A percentile compares a stretch with the other conserved stretches of the same genome.
Evolutionary conservation across 1,140 invertebrate species (phyloP).

Genomic region (Temnothorax nylanderi): DNA sequence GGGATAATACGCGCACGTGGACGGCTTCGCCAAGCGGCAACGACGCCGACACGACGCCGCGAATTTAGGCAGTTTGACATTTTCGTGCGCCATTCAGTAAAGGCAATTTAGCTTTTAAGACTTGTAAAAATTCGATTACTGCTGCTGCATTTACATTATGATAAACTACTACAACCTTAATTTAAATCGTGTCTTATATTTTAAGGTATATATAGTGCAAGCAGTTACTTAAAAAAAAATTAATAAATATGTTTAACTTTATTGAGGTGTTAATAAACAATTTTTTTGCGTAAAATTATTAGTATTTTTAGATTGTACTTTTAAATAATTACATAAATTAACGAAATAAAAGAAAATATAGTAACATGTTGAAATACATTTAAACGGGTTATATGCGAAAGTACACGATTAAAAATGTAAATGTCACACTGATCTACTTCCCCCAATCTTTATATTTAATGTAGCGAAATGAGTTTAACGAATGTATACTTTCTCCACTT

Average conservation of each 20-base stretch:
- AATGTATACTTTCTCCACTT: neutral
- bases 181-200: neutral
- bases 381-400: neutral
- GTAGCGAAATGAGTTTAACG: neutral
- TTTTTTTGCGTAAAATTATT: neutral
- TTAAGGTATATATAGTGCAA: neutral
- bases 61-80: constrained; percentile 9
- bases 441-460: neutral
- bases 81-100: neutral
- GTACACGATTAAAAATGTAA: neutral
- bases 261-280: neutral
- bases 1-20: constrained; percentile 19
- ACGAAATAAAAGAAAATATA: neutral
- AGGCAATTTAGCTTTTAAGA: neutral
- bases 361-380: neutral
- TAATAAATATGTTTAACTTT: neutral
- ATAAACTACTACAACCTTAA: neutral
- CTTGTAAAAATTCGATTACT: neutral
- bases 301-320: neutral
- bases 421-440: neutral
- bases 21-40: neutral
- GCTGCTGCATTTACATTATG: neutral
- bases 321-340: constrained; percentile 16
- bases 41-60: too few relatives aligned
- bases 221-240: neutral